Base-by-base conservation (phyloP, 1,140 invertebrate species). In the Proctacanthus coquilletti region DNA sequence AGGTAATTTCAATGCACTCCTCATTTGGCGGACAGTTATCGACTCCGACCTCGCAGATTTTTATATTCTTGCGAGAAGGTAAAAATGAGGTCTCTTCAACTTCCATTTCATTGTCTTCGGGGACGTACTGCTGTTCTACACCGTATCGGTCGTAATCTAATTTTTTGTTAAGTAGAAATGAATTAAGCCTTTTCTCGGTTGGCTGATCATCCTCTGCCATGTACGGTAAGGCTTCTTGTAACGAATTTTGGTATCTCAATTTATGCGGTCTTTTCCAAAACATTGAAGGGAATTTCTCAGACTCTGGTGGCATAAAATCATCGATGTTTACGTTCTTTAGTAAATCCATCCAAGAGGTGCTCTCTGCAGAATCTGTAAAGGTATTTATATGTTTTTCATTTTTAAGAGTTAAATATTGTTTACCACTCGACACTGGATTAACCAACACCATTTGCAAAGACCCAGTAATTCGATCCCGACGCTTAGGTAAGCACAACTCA, bases 371-470 rank as follows among this genome's bases (percentile, higher is more conserved):
- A 34, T 61, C 39, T 36, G 34, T 10, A 29, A 19, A 29, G 30
- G 13, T 18, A 30, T n/a, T 18, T 13, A 37, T n/a, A 20, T 13
- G 27, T 35, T n/a, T 14, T 19, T 10, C 20, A 13, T 10, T 13
- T 21, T 29, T 42, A 14, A 44, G 37, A n/a, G 36, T 8, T 5
- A 18, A 6, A 2, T 46, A 44, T 10, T 43, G 53, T 34, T 43
- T 43, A 47, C 42, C 51, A 21, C 63, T 62, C 27, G 63, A 60
- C n/a, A 73, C 65, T 5, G 80, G 79, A 57, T 74, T 75, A 1
- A 85, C 77, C 33, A 84, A 54, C 11, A 85, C 74, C 79, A 87
- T 81, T 36, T 66, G 72, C 5, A 81, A 69, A 63, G 75, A 71
- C 15, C 62, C 56, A 5, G 67, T 59, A 42, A 62, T 60, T 39